Conservation (phyloP, 2,797 vertebrate species). For the Cetoscarus ocellatus region DNA sequence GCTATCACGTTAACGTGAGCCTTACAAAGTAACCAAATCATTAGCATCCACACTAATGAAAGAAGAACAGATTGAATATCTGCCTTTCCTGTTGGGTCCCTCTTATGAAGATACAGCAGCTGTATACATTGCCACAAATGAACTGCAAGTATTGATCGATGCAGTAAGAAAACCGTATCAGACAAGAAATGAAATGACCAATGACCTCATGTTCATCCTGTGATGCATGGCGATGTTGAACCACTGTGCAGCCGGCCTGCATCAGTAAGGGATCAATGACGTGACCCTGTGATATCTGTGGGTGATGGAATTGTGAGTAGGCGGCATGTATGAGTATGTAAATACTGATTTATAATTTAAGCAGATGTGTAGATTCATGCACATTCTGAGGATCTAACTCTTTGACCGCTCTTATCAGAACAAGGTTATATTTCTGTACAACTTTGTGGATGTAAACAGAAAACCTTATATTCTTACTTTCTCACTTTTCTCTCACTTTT, state of each 20-base stretch:
- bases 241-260: background rate
- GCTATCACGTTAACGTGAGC: constrained; percentile 23
- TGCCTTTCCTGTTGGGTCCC: background rate
- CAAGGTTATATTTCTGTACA: no score
- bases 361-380: background rate
- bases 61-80: constrained; percentile 25
- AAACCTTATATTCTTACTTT: no score
- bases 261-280: background rate
- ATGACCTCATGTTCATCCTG: constrained; percentile 5
- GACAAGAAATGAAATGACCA: constrained; percentile 25
- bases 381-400: background rate
- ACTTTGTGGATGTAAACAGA: no score
- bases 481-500: no score
- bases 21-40: constrained; percentile 50
- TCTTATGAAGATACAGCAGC: constrained; percentile 53
- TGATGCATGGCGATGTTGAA: constrained; percentile 5
- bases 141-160: constrained; percentile 27
- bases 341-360: background rate
- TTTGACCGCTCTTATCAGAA: background rate
- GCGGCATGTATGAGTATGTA: background rate
- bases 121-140: constrained; percentile 13
- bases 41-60: constrained; percentile 28
- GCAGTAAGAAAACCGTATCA: constrained; percentile 28
- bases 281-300: background rate
- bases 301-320: background rate